phyloP scores from a whole-genome alignment of 2,797 vertebrate species.

The Psittacula derbiana region DNA sequence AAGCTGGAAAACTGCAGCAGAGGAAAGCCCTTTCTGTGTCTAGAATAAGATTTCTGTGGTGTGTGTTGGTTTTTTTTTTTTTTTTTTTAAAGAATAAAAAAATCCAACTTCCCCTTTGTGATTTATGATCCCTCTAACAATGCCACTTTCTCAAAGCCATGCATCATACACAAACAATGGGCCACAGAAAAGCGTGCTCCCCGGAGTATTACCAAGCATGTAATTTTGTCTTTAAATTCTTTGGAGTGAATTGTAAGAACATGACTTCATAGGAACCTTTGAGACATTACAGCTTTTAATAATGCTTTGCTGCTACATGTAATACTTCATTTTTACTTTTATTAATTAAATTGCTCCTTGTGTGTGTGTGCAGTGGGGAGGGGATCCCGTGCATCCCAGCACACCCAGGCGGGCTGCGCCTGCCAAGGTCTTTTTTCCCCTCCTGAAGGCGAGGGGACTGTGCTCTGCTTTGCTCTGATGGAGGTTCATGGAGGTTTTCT shows the following conservation, averaged over 20 bases:
- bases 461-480: background rate
- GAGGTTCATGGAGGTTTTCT: background rate
- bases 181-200: conserved; percentile 64
- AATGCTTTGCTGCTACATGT: conserved; percentile 70
- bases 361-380: background rate
- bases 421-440: background rate
- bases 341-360: conserved; percentile 74
- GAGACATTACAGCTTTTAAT: conserved; percentile 77
- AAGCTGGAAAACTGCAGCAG: background rate
- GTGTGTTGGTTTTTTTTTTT: too few species aligned
- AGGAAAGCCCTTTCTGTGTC: conserved; percentile 49
- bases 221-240: conserved; percentile 80
- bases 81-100: background rate
- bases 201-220: conserved; percentile 71
- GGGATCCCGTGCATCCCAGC: conserved; percentile 29
- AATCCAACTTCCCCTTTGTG: conserved; percentile 36
- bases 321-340: conserved; percentile 73
- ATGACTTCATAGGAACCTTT: conserved; percentile 79
- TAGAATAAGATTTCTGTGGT: conserved; percentile 22
- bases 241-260: conserved; percentile 75
- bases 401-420: background rate
- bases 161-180: conserved; percentile 72
- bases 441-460: background rate
- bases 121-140: conserved; percentile 68
- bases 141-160: conserved; percentile 71